Evolutionary conservation across 2,888 invertebrate species (phyloP), one percentile per base, ranked within the genome.

Genomic region (Magallana nippona): DNA sequence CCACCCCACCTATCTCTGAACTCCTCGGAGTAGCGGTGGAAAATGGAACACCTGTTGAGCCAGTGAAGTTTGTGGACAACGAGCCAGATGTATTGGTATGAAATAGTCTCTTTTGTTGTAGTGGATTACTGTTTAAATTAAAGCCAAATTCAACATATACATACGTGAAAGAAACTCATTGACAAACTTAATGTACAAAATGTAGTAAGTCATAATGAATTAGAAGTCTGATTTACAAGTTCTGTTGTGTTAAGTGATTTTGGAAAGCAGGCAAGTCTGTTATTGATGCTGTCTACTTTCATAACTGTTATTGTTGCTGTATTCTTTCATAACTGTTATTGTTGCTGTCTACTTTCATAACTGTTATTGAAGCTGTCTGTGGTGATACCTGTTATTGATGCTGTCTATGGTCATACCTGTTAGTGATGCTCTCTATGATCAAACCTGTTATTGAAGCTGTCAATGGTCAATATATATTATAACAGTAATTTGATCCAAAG

Each of bases 351-450:
- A 27, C 2, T 27, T 27, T 27, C 2, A 27, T 27, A 27, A 1
- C 27, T 27, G 27, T 27, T 27, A 27, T 27, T 44, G 44, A 44
- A 44, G 44, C 44, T 44, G 44, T 44, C 44, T 44, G 8, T 44
- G 5, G 86, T 85, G 15, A 89, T 86, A 79, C 85, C 56, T 5
- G 44, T 44, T 44, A 87, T 84, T 8, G 84, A 79, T 60, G 58
- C 84, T 15, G 63, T 84, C 1, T 19, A 19, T n/a, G 17, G 32
- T 17, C 27, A 27, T 27, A 27, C 27, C 27, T 27, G 27, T 27
- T 27, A 27, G 1, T 44, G 44, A 44, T 8, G 44, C 44, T 44
- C 8, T 44, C 44, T 44, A 44, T 44, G 5, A 86, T 85, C n/a
- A 89, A 85, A 79, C 85, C 56, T 44, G 44, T 44, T 44, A 87